Evolutionary conservation across 1,140 invertebrate species (phyloP), one percentile per base, ranked within the genome.

Genomic region (Solenopsis fugax): DNA sequence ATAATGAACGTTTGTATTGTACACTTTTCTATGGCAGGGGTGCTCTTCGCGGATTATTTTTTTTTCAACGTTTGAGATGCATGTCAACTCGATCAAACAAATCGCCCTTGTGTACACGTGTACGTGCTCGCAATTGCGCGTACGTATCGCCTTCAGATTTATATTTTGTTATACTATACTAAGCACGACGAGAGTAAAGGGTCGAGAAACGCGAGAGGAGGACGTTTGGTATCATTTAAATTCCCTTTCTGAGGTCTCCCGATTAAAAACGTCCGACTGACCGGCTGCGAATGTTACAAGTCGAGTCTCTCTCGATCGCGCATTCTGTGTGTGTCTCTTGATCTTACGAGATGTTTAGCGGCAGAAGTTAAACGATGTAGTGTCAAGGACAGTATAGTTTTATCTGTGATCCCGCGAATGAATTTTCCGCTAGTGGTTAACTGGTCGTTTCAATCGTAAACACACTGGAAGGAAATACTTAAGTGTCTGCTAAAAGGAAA

Each of bases 101-200:
- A 75, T 45, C 41, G 13, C 41, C 29, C 29, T 37, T 37, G 54
- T 50, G 34, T n/a, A n/a, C 41, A 48, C 54, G 54, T 13, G 54
- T 60, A 75, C 80, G 69, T 75, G 69, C 54, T 60, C 80, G 80
- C 52, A 52, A 50, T 75, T 24, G 69, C 56, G 41, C 54, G 67
- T 41, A 84, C 69, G 54, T 75, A 62, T 84, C 80, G 80, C 80
- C 80, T 84, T 84, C 80, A 84, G 80, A 84, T 84, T 84, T 84
- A 84, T 84, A 84, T 84, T 84, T 84, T 84, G 80, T 84, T 84
- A 84, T 84, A 84, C 80, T 84, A 84, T 73, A 84, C 41, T 84
- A 73, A 84, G 54, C 69, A 75, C 54, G 80, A 60, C 4, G 69
- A 73, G 54, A 84, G 41, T 21, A 72, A 72, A 34, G 67, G 13